These are phyloP conservation scores for Lamellibrachia luymesi DNA, from an alignment of 1,140 invertebrate species.

Conservation along the genomic window DNA sequence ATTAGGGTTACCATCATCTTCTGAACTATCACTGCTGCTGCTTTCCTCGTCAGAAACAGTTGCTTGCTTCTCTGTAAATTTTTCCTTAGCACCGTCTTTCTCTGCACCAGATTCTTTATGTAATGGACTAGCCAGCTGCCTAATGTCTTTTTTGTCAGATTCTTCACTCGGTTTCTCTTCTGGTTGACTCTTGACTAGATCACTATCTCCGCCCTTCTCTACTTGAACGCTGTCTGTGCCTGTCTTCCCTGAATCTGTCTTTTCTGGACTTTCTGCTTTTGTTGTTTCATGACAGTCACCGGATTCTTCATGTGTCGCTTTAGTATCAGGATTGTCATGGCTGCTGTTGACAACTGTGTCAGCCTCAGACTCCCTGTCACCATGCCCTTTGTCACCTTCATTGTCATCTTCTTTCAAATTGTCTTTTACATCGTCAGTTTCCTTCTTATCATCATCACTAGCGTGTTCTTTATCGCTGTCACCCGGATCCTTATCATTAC, in stretches of 20 bases:
- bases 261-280: not conserved
- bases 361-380: not conserved
- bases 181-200: not conserved
- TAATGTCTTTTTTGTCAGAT: not conserved
- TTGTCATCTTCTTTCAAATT: not conserved
- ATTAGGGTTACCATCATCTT: not conserved
- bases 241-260: not conserved
- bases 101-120: not conserved
- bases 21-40: not conserved
- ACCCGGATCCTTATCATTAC: not conserved
- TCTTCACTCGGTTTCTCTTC: not conserved
- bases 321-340: not conserved
- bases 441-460: conserved; percentile 2
- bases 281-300: not conserved
- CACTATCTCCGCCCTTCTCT: not conserved
- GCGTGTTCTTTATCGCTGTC: not conserved
- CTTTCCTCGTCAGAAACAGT: not conserved
- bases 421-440: not conserved
- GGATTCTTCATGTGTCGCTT: not conserved
- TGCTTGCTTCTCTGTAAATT: not conserved
- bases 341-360: not conserved
- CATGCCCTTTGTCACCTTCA: not conserved
- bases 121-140: not conserved
- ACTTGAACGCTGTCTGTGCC: not conserved
- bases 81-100: not conserved